Base-by-base conservation (phyloP, 2,113 vertebrate species). In the Hiodon tergisus region DNA sequence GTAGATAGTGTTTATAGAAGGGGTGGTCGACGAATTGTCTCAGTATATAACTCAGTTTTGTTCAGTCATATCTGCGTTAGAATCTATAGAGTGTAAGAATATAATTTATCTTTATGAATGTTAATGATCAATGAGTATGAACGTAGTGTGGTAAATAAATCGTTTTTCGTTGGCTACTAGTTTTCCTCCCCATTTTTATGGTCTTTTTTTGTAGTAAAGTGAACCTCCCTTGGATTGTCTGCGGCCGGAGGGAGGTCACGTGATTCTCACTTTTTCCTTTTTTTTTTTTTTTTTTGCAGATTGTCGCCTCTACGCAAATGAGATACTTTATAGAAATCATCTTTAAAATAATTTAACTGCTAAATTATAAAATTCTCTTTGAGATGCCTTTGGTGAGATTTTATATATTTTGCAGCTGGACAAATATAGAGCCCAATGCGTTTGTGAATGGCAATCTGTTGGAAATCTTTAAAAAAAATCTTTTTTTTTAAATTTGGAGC, bases 131-230 rank as follows among this genome's bases (percentile, higher is more conserved):
- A 31, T 31, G 31, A n/a, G 47, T 52, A 51, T 51, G 51, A 67
- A 52, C 31, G 31, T 31, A 31, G 31, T 31, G 31, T 31, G 31
- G 31, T 31, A 31, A 31, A 31, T 31, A 31, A 31, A 31, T 31
- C 31, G 31, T 31, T 31, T 31, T 31, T 61, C n/a, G 4, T 5
- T 14, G 52, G 13, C 16, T 4, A 9, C 14, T 48, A 54, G n/a
- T 8, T 73, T 65, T 51, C 51, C 47, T 31, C 13, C 11, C 11
- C 50, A 1, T 65, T 69, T 72, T 13, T 52, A 9, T 47, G 16
- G 16, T 63, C 61, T 51, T 73, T 73, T 66, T 65, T 63, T 17
- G 6, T 17, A 47, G n/a, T n/a, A 73, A 73, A n/a, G 61, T 55
- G 52, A 73, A 62, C 72, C 31, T 16, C 61, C 52, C 50, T 11